A percentile compares a stretch with the other conserved stretches of the same genome.
phyloP scores from a whole-genome alignment of 2,797 vertebrate species.

The Champsocephalus gunnari region DNA sequence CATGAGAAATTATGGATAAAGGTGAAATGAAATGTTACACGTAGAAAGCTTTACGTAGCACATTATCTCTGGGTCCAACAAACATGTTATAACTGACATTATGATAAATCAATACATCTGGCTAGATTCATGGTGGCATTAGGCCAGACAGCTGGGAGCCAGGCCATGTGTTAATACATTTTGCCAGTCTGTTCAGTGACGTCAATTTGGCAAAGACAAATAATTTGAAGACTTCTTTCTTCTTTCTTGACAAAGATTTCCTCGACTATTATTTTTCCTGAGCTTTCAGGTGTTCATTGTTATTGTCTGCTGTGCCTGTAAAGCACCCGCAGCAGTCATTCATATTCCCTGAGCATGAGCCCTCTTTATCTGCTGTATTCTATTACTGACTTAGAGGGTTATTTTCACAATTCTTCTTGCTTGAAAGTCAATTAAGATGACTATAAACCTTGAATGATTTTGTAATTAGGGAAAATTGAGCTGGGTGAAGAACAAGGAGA shows the following conservation, averaged over 20 bases:
- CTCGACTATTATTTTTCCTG: slow-evolving; percentile 6
- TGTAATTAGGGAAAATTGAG: slow-evolving; percentile 75
- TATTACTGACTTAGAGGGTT: slow-evolving; percentile 55
- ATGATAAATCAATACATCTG: slow-evolving; percentile 64
- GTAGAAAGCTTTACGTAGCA: slow-evolving; percentile 17
- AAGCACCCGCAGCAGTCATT: slow-evolving; percentile 34
- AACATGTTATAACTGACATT: slow-evolving; percentile 54
- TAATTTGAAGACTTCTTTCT: slow-evolving; percentile 9
- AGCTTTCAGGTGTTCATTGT: slow-evolving; percentile 33
- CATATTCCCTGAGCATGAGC: slow-evolving; percentile 26
- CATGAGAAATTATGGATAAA: background rate
- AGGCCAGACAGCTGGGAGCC: slow-evolving; percentile 62
- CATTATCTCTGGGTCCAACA: slow-evolving; percentile 39
- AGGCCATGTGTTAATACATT: slow-evolving; percentile 55
- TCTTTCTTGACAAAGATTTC: slow-evolving; percentile 12
- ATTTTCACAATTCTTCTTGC: slow-evolving; percentile 72
- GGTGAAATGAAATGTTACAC: slow-evolving; percentile 15
- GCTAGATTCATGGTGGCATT: slow-evolving; percentile 54
- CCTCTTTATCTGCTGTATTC: slow-evolving; percentile 56
- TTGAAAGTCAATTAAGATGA: slow-evolving; percentile 84
- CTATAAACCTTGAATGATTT: slow-evolving; percentile 86
- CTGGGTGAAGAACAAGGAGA: slow-evolving; percentile 59
- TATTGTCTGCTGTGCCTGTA: slow-evolving; percentile 10
- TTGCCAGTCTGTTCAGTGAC: slow-evolving; percentile 41
- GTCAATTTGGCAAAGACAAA: slow-evolving; percentile 47